These are phyloP conservation scores for Palythoa grandis DNA, from an alignment of 92 coral and sea anemone species.

Conservation along the genomic window DNA sequence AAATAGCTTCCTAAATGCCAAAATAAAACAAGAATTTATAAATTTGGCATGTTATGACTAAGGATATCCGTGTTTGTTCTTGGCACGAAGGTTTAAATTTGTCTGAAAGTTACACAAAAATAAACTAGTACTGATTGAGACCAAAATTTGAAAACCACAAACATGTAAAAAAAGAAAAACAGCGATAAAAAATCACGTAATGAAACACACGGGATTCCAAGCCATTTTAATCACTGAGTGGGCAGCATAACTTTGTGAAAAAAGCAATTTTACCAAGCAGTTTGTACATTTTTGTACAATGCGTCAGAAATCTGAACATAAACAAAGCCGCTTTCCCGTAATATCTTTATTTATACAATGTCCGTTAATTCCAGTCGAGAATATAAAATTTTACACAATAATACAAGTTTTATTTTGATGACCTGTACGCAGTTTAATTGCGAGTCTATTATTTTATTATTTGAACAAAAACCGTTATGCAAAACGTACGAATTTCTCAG, in stretches of 20 bases:
- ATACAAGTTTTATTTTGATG: background rate
- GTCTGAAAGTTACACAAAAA: background rate
- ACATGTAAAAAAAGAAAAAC: background rate
- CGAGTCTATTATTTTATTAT: too few relatives aligned
- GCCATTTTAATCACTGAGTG: background rate
- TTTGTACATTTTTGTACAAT: background rate
- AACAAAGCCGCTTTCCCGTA: background rate
- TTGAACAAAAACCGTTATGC: background rate
- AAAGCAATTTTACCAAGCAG: background rate
- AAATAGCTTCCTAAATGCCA: conserved; percentile 6
- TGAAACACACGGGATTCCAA: background rate
- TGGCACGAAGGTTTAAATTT: background rate
- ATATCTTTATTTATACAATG: background rate
- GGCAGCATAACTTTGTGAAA: background rate
- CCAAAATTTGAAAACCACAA: background rate
- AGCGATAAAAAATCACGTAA: background rate
- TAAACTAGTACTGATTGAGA: background rate
- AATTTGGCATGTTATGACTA: background rate
- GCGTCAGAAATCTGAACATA: background rate
- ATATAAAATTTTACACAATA: background rate
- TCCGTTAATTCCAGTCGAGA: background rate
- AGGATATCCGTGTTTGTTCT: background rate
- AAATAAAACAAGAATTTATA: background rate
- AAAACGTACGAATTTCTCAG: background rate
- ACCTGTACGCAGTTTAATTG: background rate